A percentile compares a stretch with the other conserved stretches of the same genome.
Evolutionary conservation across 2,113 vertebrate species (phyloP).

Genomic region (Beaufortia kweichowensis): DNA sequence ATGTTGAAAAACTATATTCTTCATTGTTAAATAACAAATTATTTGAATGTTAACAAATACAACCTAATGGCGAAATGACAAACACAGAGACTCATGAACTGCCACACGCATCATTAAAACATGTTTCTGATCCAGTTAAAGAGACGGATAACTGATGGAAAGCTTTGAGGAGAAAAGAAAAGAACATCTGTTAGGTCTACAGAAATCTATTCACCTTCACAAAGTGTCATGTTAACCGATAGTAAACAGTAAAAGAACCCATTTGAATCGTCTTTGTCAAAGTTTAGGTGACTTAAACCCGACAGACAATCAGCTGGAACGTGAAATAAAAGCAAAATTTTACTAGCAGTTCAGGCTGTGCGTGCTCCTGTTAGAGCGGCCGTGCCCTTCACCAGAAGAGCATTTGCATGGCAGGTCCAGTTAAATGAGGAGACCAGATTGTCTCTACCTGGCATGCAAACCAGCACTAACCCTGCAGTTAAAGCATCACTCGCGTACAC

Average conservation of each 20-base stretch:
- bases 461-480: conserved; percentile 73
- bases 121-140: not conserved
- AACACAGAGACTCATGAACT: no score
- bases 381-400: conserved; percentile 61
- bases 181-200: conserved; percentile 46
- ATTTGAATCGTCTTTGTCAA: conserved; percentile 66
- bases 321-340: conserved; percentile 67
- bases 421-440: conserved; percentile 74
- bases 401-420: conserved; percentile 78
- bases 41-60: no score
- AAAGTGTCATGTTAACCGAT: conserved; percentile 52
- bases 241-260: conserved; percentile 48
- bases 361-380: conserved; percentile 74
- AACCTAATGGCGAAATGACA: no score
- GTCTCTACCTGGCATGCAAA: conserved; percentile 79
- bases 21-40: no score
- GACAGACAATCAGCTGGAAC: conserved; percentile 59
- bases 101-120: not conserved
- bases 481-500: conserved; percentile 64
- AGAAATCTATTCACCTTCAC: conserved; percentile 35
- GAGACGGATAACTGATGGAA: conserved; percentile 15
- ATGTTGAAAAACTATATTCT: no score
- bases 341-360: conserved; percentile 74
- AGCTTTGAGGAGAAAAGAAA: conserved; percentile 41
- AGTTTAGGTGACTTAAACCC: conserved; percentile 57